Evolutionary conservation across 2,797 vertebrate genomes (phyloP), one percentile per base, ranked within the genome.

Genomic region (Acrocephalus scirpaceus): DNA sequence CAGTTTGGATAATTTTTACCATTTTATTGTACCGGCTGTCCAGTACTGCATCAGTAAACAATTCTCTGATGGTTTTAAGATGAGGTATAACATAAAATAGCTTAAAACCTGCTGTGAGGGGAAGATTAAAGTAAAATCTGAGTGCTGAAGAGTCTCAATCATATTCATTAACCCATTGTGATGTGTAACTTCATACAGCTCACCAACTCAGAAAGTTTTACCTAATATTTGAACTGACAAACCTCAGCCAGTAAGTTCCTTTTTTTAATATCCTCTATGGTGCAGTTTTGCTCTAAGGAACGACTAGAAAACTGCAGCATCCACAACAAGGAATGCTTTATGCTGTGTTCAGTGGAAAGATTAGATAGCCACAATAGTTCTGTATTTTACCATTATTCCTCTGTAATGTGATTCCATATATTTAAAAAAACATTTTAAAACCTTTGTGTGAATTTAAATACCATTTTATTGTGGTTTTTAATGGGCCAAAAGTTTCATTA

Each of bases 351-450:
- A 56, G 8, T 57, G 10, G 74, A 38, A 71, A 66, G 58, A 40
- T 56, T 72, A 66, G 73, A 20, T 72, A 62, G 27, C 30, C 10
- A 69, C 45, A 78, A 17, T 47, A 80, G 45, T 73, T 54, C 42
- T 34, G 10, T 40, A 8, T 70, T 86, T 90, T 86, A 51, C 12
- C 3, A 12, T 67, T 27, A 40, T 48, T 91, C 7, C 3, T 67
- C 18, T 69, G 4, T 67, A 61, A 70, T 0, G 0, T 27, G 21
- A 48, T 60, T 67, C 40, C 30, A 44, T 56, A 7, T 6, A 29
- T 42, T 83, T 32, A 9, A 11, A 4, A 21, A 69, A 19, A 13
- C 4, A 29, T 6, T n/a, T 40, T 25, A 13, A 77, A 86, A 53
- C 23, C 12, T 80, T 71, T 12, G 16, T 61, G 11, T 82, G 42